phyloP scores from a whole-genome alignment of 2,113 vertebrate species.

The Nerophis lumbriciformis region DNA sequence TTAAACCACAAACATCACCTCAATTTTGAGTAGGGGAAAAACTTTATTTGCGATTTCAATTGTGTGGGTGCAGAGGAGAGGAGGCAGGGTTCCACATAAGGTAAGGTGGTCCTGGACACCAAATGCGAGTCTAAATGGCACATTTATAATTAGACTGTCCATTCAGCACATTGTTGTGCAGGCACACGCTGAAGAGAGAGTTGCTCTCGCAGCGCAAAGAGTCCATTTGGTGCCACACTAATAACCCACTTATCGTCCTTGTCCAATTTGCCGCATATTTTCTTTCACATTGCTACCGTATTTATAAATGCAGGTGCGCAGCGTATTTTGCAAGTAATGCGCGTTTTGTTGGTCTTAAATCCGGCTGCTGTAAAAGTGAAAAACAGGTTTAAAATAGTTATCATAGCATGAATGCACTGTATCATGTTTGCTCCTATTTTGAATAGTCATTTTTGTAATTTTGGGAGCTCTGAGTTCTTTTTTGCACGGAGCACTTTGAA shows the following conservation, averaged over 20 bases:
- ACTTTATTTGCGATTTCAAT: constrained; percentile 1
- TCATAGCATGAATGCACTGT: not conserved
- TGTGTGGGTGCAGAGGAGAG: not conserved
- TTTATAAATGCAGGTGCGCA: not conserved
- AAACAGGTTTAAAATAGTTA: not conserved
- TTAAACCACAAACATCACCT: not conserved
- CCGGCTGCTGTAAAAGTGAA: not conserved
- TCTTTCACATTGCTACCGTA: not conserved
- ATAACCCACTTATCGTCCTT: no score
- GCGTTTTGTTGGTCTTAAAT: constrained; percentile 11
- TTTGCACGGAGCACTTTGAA: constrained; percentile 19
- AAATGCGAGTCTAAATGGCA: constrained; percentile 91
- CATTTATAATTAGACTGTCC: constrained; percentile 99
- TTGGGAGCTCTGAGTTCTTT: no score
- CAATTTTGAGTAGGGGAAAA: not conserved
- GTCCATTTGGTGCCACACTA: not conserved
- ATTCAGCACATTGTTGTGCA: constrained; percentile 98
- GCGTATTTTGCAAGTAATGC: not conserved
- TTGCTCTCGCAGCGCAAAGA: constrained; percentile 55
- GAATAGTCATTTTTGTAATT: not conserved
- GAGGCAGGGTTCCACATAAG: constrained; percentile 97
- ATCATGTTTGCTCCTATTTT: constrained; percentile 8
- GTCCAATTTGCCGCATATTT: not conserved
- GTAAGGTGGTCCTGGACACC: constrained; percentile 92
- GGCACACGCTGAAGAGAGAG: constrained; percentile 77